These are phyloP conservation scores for Hydractinia symbiolongicarpus DNA, from an alignment of 30 jellyfish, hydroid and myxozoan species.

Conservation along the genomic window DNA sequence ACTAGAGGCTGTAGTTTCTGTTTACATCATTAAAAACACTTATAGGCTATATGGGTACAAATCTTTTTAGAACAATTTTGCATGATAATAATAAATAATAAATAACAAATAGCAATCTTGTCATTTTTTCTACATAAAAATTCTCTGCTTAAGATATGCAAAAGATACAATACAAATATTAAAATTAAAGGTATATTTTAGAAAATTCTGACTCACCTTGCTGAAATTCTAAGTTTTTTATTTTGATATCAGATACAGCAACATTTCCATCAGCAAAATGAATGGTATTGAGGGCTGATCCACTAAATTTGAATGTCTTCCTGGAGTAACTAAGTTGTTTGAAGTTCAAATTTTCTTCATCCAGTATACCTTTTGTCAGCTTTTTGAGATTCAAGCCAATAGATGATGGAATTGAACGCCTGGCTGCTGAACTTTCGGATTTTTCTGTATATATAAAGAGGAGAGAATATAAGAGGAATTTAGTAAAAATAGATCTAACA, in stretches of 20 bases:
- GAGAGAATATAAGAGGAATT: too few relatives aligned
- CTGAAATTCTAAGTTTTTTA: slow-evolving; percentile 18
- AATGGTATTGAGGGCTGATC: slow-evolving; percentile 17
- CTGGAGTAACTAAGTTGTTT: neutral
- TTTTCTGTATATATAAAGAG: too few relatives aligned
- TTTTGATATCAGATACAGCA: slow-evolving; percentile 19
- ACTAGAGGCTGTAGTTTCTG: too few relatives aligned
- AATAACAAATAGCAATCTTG: too few relatives aligned
- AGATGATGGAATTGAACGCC: slow-evolving; percentile 16
- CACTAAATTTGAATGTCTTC: slow-evolving; percentile 6
- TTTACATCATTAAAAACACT: too few relatives aligned
- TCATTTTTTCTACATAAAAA: too few relatives aligned
- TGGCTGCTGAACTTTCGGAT: neutral
- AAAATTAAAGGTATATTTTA: neutral
- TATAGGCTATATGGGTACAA: too few relatives aligned
- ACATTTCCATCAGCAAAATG: slow-evolving; percentile 32
- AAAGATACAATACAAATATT: too few relatives aligned
- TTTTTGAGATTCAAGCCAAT: slow-evolving; percentile 18
- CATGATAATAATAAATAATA: too few relatives aligned
- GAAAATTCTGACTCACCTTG: neutral
- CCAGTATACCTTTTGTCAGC: slow-evolving; percentile 22
- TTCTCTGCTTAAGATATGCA: too few relatives aligned
- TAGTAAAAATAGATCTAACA: too few relatives aligned
- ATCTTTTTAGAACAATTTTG: too few relatives aligned
- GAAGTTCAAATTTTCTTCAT: slow-evolving; percentile 15